Conservation (phyloP, 2,888 invertebrate species). For the Tachina grossa region DNA sequence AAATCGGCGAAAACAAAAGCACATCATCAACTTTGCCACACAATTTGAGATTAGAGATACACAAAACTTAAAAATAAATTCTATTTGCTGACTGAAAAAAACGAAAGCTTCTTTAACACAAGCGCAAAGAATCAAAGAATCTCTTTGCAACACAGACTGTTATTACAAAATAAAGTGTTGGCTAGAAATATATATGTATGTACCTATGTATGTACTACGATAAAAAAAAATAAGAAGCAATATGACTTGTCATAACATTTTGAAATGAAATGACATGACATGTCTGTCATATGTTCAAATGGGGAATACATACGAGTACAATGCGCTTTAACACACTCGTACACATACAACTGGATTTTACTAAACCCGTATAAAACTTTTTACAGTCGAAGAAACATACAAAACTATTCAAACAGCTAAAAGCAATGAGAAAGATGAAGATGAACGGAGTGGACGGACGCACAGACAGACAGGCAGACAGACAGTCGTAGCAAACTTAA, state of each 20-base stretch:
- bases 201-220: too few species aligned
- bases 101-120: slow-evolving; percentile 31
- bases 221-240: slow-evolving; percentile 13
- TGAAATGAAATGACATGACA: slow-evolving; percentile 69
- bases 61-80: slow-evolving; percentile 57
- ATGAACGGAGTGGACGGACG: neutral
- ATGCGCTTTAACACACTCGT: neutral
- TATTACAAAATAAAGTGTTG: slow-evolving; percentile 54
- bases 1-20: slow-evolving; percentile 26
- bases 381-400: neutral
- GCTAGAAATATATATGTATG: slow-evolving; percentile 35
- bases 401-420: slow-evolving; percentile 11
- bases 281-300: slow-evolving; percentile 68
- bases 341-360: neutral
- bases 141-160: slow-evolving; percentile 10
- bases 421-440: neutral
- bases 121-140: slow-evolving; percentile 24
- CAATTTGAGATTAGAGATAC: slow-evolving; percentile 47
- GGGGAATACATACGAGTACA: slow-evolving; percentile 38
- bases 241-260: slow-evolving; percentile 71
- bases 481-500: slow-evolving; percentile 11
- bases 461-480: neutral
- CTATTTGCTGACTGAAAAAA: slow-evolving; percentile 19
- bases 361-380: slow-evolving; percentile 5
- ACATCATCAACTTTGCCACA: slow-evolving; percentile 54